Conservation (phyloP, 2,113 vertebrate genomes). For the Lontra canadensis region DNA sequence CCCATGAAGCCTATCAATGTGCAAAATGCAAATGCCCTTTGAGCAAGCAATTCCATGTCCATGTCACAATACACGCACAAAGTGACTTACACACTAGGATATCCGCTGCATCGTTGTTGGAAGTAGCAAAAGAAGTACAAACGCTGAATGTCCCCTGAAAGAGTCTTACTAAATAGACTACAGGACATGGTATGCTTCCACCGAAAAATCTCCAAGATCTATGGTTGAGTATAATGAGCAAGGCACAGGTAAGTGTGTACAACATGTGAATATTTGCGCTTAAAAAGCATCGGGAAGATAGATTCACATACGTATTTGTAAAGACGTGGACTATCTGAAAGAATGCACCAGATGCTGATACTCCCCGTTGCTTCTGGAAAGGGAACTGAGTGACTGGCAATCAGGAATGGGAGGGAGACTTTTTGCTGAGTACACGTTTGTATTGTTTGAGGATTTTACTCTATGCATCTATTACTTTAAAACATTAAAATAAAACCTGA, state of each 20-base stretch:
- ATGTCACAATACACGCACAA: neutral
- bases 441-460: slow-evolving; percentile 4
- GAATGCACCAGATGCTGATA: neutral
- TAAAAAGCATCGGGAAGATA: neutral
- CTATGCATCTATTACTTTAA: neutral
- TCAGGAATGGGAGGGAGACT: neutral
- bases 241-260: neutral
- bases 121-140: neutral
- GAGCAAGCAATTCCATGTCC: neutral
- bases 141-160: neutral
- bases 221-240: neutral
- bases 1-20: neutral
- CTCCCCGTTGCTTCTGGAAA: neutral
- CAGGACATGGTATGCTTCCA: neutral
- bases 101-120: neutral
- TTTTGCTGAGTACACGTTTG: neutral
- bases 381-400: neutral
- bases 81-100: neutral
- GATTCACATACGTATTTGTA: neutral
- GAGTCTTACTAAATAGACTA: slow-evolving; percentile 26
- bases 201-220: neutral
- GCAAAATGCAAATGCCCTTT: neutral
- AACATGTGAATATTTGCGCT: neutral
- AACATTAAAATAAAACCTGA: slow-evolving; percentile 32
- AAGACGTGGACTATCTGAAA: neutral